These are phyloP conservation scores for Cyclina sinensis DNA, from an alignment of 1,140 invertebrate genomes.

Conservation along the genomic window DNA sequence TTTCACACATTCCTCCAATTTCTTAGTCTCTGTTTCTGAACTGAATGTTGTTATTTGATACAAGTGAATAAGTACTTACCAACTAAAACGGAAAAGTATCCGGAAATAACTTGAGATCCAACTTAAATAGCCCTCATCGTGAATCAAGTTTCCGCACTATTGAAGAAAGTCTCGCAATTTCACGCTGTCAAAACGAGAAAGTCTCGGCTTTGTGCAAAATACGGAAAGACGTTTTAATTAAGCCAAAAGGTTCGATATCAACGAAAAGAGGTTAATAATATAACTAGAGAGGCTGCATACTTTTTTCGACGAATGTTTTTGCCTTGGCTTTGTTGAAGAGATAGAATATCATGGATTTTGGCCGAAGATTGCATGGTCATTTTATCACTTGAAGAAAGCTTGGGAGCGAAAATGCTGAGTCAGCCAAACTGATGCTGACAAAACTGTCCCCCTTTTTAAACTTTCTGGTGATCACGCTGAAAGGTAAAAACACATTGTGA, in stretches of 20 bases:
- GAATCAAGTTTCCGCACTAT: not conserved
- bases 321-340: no score
- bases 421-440: no score
- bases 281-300: no score
- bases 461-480: no score
- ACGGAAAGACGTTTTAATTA: no score
- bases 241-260: not conserved
- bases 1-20: not conserved
- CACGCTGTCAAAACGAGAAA: slow-evolving; percentile 17
- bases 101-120: slow-evolving; percentile 48
- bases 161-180: slow-evolving; percentile 31
- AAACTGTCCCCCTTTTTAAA: no score
- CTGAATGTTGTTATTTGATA: slow-evolving; percentile 1
- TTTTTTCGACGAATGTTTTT: no score
- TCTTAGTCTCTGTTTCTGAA: not conserved
- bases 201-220: not conserved
- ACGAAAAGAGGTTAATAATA: not conserved
- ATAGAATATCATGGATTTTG: no score
- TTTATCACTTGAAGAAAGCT: no score
- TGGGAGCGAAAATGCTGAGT: no score
- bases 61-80: slow-evolving; percentile 33
- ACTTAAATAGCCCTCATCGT: slow-evolving; percentile 10
- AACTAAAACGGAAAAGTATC: slow-evolving; percentile 43
- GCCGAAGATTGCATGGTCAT: no score
- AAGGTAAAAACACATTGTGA: no score